Evolutionary conservation across 2,113 vertebrate genomes (phyloP).

Genomic region (Pterocles burchelli): DNA sequence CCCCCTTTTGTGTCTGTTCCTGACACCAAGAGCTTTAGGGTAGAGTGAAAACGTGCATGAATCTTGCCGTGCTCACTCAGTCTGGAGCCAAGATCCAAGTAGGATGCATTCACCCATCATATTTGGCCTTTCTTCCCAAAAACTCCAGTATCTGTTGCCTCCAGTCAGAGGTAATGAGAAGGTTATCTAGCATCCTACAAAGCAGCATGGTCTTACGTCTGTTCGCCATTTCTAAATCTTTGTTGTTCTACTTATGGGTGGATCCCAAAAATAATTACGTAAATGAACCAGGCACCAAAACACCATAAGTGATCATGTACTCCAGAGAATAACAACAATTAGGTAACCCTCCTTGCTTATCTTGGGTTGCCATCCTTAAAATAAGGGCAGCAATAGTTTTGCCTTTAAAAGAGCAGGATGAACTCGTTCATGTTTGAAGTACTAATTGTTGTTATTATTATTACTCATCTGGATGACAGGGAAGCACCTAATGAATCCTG

Average conservation of each 20-base stretch:
- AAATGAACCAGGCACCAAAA: slow-evolving; percentile 2
- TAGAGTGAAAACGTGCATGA: neutral
- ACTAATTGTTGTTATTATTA: slow-evolving; percentile 45
- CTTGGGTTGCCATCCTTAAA: slow-evolving; percentile 45
- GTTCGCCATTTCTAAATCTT: slow-evolving; percentile 30
- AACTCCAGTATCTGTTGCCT: neutral
- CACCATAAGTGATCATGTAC: neutral
- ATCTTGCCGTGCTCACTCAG: neutral
- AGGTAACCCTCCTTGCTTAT: slow-evolving; percentile 36
- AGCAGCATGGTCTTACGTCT: neutral
- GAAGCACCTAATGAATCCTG: slow-evolving; percentile 36
- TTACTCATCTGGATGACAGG: slow-evolving; percentile 24
- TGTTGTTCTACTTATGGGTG: slow-evolving; percentile 43
- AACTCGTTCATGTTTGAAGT: slow-evolving; percentile 42
- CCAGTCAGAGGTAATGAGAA: neutral
- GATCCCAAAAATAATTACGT: slow-evolving; percentile 57
- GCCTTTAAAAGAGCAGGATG: slow-evolving; percentile 49
- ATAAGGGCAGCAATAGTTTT: slow-evolving; percentile 44
- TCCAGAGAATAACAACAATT: slow-evolving; percentile 33
- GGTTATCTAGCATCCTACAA: neutral
- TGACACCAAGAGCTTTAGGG: neutral
- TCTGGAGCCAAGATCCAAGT: neutral
- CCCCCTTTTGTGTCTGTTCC: neutral
- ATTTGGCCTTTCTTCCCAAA: neutral
- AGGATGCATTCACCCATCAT: neutral